phyloP scores from a whole-genome alignment of 2,113 vertebrate genomes.

The Pandion haliaetus region DNA sequence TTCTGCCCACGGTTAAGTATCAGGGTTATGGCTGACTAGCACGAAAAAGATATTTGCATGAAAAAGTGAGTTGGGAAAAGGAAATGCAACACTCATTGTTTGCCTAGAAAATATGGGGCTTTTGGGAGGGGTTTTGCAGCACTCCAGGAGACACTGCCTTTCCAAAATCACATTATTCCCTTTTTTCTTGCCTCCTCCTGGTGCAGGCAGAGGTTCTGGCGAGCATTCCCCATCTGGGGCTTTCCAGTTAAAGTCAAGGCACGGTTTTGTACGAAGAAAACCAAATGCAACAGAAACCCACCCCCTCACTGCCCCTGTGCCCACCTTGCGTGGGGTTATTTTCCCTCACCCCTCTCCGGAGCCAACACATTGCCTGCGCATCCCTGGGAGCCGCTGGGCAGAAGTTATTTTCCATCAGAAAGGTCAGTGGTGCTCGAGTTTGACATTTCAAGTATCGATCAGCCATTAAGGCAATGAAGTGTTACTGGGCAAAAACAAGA shows the following conservation, averaged over 20 bases:
- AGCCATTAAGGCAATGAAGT: background rate
- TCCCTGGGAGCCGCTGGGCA: background rate
- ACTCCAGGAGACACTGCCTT: rapidly evolving
- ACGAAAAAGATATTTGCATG: background rate
- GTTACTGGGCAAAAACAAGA: background rate
- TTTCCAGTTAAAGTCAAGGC: background rate
- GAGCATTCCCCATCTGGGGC: background rate
- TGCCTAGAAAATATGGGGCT: background rate
- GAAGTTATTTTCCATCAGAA: background rate
- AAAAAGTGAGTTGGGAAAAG: background rate
- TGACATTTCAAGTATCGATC: background rate
- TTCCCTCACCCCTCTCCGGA: background rate
- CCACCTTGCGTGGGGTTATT: background rate
- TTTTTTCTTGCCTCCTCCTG: background rate
- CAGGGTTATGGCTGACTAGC: background rate
- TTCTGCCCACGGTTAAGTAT: rapidly evolving
- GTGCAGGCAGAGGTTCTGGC: background rate
- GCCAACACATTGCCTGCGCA: rapidly evolving
- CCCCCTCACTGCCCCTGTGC: too few species aligned
- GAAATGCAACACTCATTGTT: rapidly evolving
- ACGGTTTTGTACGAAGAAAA: background rate
- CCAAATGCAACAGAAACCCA: background rate
- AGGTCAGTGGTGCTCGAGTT: background rate
- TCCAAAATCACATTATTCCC: background rate
- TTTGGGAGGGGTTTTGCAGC: background rate